Percentiles rank a stretch among this genome's conserved stretches.
Evolutionary conservation across 2,113 vertebrate species (phyloP).

Genomic region (Pogonocichla stellata): DNA sequence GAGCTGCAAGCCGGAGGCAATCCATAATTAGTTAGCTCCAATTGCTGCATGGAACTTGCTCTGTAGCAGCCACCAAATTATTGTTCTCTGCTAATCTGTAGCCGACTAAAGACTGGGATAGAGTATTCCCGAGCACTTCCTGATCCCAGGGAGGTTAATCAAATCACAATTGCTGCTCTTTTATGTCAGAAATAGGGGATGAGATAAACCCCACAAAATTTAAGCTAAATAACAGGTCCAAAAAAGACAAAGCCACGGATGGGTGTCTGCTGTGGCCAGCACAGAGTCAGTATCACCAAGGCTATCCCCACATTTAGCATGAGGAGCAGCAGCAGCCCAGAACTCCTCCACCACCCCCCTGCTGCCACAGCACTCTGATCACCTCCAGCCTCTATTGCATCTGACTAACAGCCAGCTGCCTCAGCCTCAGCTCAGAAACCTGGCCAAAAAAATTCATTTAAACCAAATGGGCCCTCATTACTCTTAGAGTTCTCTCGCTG

Average conservation of each 20-base stretch:
- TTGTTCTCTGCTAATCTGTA: constrained; percentile 9
- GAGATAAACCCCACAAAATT: background rate
- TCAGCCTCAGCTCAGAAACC: background rate
- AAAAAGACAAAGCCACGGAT: background rate
- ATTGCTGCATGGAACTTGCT: background rate
- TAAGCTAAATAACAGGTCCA: background rate
- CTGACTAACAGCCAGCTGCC: background rate
- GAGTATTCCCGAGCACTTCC: background rate
- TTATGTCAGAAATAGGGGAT: background rate
- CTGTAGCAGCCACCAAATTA: background rate
- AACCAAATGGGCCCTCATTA: background rate
- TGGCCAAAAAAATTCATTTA: background rate
- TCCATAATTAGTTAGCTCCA: background rate
- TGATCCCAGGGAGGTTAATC: background rate
- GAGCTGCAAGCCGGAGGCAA: background rate
- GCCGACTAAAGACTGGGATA: background rate
- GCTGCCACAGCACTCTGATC: background rate
- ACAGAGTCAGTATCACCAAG: background rate
- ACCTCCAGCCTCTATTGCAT: fast-evolving
- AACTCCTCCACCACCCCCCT: background rate
- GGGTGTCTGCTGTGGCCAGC: background rate
- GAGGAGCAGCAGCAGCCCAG: background rate
- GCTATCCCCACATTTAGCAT: background rate
- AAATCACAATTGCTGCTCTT: background rate
- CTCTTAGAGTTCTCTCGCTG: background rate